Evolutionary conservation across 2,888 invertebrate genomes (phyloP).

Genomic region (Augochlorella aurata): DNA sequence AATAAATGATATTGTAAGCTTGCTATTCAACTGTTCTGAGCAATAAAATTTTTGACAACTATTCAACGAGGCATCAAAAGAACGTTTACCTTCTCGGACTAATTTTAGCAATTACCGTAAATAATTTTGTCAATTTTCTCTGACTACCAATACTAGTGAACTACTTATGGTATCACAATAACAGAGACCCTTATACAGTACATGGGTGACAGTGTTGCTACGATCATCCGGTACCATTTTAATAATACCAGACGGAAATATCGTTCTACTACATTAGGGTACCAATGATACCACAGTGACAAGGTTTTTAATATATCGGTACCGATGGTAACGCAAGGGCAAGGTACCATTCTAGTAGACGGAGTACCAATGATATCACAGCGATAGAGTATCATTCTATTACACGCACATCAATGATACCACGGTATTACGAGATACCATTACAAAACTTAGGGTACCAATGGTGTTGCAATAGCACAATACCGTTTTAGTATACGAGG

Average conservation of each 20-base stretch:
- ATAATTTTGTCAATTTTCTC: neutral
- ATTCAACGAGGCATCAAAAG: slow-evolving; percentile 10
- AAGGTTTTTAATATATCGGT: neutral
- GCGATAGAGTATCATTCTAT: slow-evolving; percentile 1
- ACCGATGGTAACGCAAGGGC: neutral
- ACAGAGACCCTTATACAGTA: neutral
- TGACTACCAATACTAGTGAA: neutral
- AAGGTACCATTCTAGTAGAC: slow-evolving; percentile 10
- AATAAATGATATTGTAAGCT: neutral
- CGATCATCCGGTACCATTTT: neutral
- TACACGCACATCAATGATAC: slow-evolving; percentile 10
- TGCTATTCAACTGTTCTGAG: slow-evolving; percentile 4
- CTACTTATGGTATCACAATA: slow-evolving; percentile 12
- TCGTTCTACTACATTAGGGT: neutral
- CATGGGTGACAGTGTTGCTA: neutral
- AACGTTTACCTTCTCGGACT: neutral
- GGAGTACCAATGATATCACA: slow-evolving; percentile 8
- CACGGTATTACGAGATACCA: neutral
- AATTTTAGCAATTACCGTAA: neutral
- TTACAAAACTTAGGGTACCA: neutral
- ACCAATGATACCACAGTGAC: slow-evolving; percentile 1
- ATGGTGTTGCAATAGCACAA: slow-evolving; percentile 1
- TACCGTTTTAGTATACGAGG: slow-evolving; percentile 4
- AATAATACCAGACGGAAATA: neutral
- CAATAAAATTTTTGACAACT: neutral